Conservation (phyloP, 2,113 vertebrate genomes). For the Pseudopipra pipra region DNA sequence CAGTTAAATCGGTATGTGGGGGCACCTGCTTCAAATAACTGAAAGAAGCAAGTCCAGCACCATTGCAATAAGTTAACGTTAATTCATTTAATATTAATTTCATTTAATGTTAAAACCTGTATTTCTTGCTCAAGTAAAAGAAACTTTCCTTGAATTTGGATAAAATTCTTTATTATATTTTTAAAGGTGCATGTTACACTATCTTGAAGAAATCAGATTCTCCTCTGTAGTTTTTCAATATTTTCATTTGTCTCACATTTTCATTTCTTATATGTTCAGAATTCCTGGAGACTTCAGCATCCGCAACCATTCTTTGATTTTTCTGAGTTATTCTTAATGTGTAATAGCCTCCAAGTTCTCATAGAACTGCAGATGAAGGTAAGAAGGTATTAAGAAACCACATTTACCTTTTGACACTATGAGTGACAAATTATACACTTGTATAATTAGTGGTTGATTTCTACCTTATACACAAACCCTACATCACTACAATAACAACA, state of each 20-base stretch:
- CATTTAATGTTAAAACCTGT: not conserved
- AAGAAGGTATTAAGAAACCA: not conserved
- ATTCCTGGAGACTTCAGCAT: not conserved
- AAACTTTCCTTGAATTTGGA: not conserved
- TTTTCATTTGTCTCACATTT: not conserved
- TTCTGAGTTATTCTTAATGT: not conserved
- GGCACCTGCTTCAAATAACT: not conserved
- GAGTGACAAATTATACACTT: not conserved
- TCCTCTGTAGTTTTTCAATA: not conserved
- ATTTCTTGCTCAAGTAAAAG: not conserved
- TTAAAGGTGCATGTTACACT: not conserved
- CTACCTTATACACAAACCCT: not conserved
- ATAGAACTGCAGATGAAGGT: not conserved
- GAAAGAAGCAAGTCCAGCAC: not conserved
- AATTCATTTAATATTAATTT: not conserved
- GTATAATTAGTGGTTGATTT: not conserved
- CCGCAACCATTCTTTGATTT: not conserved
- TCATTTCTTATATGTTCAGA: not conserved
- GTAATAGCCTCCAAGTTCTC: not conserved
- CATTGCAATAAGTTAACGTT: not conserved
- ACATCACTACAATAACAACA: not conserved
- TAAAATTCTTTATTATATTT: not conserved
- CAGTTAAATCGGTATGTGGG: not conserved
- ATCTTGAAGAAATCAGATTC: not conserved
- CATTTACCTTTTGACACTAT: not conserved